Conservation (phyloP, 2,888 invertebrate species). For the Athripsodes cinereus region DNA sequence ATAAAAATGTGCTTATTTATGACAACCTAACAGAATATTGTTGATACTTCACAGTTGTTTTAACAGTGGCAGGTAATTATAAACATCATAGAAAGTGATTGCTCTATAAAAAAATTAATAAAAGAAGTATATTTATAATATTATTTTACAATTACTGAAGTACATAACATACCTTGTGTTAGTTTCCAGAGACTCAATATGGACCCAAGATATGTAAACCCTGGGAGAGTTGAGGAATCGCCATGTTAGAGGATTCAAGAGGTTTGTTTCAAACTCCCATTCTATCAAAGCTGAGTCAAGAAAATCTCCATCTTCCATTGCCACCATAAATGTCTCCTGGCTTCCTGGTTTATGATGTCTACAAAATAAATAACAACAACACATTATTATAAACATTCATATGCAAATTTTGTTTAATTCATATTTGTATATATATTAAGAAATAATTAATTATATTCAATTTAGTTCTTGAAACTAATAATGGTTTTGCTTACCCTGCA, state of each 20-base stretch:
- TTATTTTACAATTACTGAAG: not conserved
- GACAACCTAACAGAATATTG: no score
- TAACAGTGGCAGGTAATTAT: no score
- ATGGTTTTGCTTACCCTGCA: constrained; percentile 36
- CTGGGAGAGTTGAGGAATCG: constrained; percentile 66
- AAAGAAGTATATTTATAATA: no score
- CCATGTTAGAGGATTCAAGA: constrained; percentile 82
- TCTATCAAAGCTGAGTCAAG: constrained; percentile 62
- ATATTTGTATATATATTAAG: no score
- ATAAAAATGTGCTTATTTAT: no score
- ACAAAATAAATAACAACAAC: not conserved
- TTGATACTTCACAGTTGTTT: no score
- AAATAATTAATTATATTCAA: no score
- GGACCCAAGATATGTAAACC: constrained; percentile 65
- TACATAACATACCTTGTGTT: constrained; percentile 51
- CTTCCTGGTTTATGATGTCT: constrained; percentile 65
- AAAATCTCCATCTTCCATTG: constrained; percentile 58
- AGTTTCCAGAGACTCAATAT: constrained; percentile 67
- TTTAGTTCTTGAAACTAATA: not conserved
- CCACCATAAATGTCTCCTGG: constrained; percentile 59
- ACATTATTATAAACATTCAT: constrained; percentile 2
- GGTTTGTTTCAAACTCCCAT: constrained; percentile 73
- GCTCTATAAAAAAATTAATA: no score
- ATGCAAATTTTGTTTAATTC: no score
- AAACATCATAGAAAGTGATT: no score